Base-by-base conservation (phyloP, 2,888 invertebrate genomes). In the Oscheius sp. region DNA sequence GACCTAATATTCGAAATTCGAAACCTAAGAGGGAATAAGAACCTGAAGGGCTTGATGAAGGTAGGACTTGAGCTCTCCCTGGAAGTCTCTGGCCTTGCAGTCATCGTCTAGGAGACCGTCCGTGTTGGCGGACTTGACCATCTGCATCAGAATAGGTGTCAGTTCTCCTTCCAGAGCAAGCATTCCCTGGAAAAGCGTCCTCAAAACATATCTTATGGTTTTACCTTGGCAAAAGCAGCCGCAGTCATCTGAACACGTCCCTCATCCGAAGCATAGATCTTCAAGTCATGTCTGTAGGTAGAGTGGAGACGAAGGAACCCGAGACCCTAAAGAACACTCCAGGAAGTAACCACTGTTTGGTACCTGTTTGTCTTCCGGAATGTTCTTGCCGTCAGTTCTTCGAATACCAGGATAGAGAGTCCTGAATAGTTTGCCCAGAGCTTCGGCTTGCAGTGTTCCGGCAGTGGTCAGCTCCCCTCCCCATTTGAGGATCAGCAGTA, bases 191-290 rank as follows among this genome's bases (percentile, higher is more conserved):
- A 59, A 59, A 47, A 51, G 29, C 3, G 21, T 2, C 11, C 21
- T 13, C 13, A 51, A 13, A n/a, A 10, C 3, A 55, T 33, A 5
- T 42, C 7, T 42, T 42, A 55, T 37, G 5, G 50, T 76, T 21
- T 21, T 21, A 91, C 91, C 89, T 98, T 99, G 2, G 99, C 96
- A 90, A 99, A 99, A 1, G 99, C 99, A 0, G 99, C 99, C 0
- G 99, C 99, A 0, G 99, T 99, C 97, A 99, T 99, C 91, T 99
- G 99, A 1, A 99, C 99, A 74, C 99, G 92, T 2, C 99, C 99
- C 90, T 99, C 99, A 90, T 99, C 99, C 0, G 97, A 97, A 0
- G 99, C 98, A 91, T 99, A 99, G 85, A 99, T 99, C 65, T 84
- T 83, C 72, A 84, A 59, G 77, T 81, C 82, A 37, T 81, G 80